phyloP scores from a whole-genome alignment of 2,888 invertebrate species.

The Meiosimyza decipiens region DNA sequence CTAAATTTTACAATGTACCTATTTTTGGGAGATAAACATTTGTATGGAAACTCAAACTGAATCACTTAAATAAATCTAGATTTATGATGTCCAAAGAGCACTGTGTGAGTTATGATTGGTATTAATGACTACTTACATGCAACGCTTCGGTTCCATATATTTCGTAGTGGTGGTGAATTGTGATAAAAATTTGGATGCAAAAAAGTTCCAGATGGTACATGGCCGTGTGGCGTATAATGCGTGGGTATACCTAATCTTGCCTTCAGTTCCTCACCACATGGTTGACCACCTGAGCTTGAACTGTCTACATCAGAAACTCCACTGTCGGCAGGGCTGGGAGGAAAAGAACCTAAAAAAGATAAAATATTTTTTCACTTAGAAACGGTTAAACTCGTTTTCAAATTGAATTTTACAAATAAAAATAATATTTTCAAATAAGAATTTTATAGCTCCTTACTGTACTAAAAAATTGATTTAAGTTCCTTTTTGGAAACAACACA shows the following conservation, averaged over 20 bases:
- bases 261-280: slow-evolving; percentile 81
- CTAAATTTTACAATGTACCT: no score
- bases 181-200: slow-evolving; percentile 78
- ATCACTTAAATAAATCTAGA: no score
- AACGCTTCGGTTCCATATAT: slow-evolving; percentile 68
- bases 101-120: no score
- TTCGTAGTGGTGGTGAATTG: slow-evolving; percentile 69
- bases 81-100: no score
- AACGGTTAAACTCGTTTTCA: no score
- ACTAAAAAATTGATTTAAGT: no score
- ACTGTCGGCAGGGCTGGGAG: slow-evolving; percentile 97
- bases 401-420: no score
- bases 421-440: no score
- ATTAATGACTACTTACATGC: slow-evolving; percentile 62
- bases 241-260: slow-evolving; percentile 83
- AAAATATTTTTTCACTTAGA: slow-evolving; percentile 26
- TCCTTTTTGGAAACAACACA: no score
- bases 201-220: slow-evolving; percentile 65
- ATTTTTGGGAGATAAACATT: no score
- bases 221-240: slow-evolving; percentile 65
- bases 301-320: slow-evolving; percentile 98
- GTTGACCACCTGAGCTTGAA: slow-evolving; percentile 83
- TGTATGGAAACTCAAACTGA: no score
- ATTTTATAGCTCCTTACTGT: no score
- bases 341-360: slow-evolving; percentile 82